Base-by-base conservation (phyloP, 1,140 invertebrate genomes). In the Aphidius gifuensis region DNA sequence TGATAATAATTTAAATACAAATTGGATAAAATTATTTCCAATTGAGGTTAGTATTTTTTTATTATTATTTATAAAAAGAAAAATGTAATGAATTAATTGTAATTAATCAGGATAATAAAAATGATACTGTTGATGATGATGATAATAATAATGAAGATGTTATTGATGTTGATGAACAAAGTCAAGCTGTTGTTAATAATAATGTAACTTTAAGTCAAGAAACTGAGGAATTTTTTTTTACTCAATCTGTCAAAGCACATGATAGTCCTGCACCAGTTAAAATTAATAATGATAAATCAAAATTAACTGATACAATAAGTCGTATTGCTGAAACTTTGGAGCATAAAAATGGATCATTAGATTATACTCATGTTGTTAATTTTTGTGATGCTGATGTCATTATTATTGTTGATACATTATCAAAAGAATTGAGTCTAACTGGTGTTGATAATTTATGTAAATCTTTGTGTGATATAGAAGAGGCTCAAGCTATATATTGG, bases 371-470 rank as follows among this genome's bases (percentile, higher is more conserved):
- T 32, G 64, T 76, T 11, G 61, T 69, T 38, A 61, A 65, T 48
- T 55, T 75, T 6, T 45, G 64, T 1, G 65, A 68, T 32, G 38
- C 62, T 38, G 65, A 75, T 58, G 21, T 71, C 21, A 8, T 61
- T 1, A 32, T 58, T 42, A 9, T 72, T 16, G 38, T 69, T 5
- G 39, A 65, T 21, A 58, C 70, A 39, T 67, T 76, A 32, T 54
- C 63, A 23, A 45, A 62, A 6, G 69, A 58, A 66, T 60, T 73
- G 9, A 69, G 61, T 61, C 11, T 43, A 5, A 60, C 66, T 9
- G 73, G 71, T 6, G 61, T 55, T 47, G 72, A 66, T 49, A 71
- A 76, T 68, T 32, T 76, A 6, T 74, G 71, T 57, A 62, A 56
- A 8, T 70, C 67, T 0, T 60, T 73, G 16, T 67, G 67, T 43